Base-by-base conservation (phyloP, 2,113 vertebrate genomes). In the Zapornia atra region DNA sequence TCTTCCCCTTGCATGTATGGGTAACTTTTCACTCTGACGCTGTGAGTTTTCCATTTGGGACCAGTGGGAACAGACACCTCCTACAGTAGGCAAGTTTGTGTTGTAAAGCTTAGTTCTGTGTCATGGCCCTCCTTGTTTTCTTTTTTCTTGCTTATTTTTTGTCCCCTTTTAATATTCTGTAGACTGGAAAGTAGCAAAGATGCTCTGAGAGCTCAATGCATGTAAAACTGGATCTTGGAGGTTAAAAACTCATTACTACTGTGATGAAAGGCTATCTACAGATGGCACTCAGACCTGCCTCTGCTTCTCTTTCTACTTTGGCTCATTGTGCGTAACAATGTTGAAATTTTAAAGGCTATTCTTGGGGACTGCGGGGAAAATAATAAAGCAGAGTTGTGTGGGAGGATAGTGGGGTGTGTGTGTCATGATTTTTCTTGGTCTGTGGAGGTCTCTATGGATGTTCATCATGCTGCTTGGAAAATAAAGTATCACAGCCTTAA, bases 381-480 rank as follows among this genome's bases (percentile, higher is more conserved):
- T 36, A 69, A 64, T 18, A 34, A 71, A 79, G 82, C 53, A 57
- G 76, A 26, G 80, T 33, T 61, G 77, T 50, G 73, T 88, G 65
- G 80, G 92, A 92, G 53, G 73, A 77, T 64, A 91, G 73, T 21
- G 88, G 56, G 42, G 33, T 36, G 61, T 53, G 34, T 65, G 71
- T 78, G 91, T 90, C 11, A 13, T 57, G 72, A 22, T 81, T 88
- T 88, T 71, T 68, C 42, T 50, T 75, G 80, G 40, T 86, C 65
- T 86, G 12, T 64, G 61, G 86, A 91, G 56, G 38, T 86, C 82
- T 92, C 34, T 26, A 6, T 0, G 68, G 88, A 90, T 91, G 87
- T 78, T 96, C 75, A 72, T 86, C 81, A 12, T 78, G 87, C 77
- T 38, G 25, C 83, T 97, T 97, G 89, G 72, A 82, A 90, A 96